Percentiles rank a stretch among this genome's conserved stretches.
Evolutionary conservation across 2,888 invertebrate species (phyloP).

Genomic region (Erannis defoliaria): DNA sequence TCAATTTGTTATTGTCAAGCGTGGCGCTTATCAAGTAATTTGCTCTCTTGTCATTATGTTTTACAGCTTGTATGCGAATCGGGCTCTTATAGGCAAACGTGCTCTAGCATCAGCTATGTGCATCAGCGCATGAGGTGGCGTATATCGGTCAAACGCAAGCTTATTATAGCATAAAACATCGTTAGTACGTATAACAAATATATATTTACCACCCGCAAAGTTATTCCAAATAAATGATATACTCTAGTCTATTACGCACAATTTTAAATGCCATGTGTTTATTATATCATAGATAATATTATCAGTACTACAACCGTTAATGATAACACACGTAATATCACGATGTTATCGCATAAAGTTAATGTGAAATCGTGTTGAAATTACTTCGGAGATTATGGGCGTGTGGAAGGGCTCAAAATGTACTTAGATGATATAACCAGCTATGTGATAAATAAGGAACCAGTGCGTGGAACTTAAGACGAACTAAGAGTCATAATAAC

Average conservation of each 20-base stretch:
- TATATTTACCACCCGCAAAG: constrained; percentile 5
- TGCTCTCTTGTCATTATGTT: no score
- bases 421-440: neutral
- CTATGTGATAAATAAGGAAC: no score
- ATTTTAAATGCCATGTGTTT: constrained; percentile 13
- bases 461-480: no score
- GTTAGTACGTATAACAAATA: neutral
- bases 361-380: constrained; percentile 24
- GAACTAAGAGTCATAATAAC: no score
- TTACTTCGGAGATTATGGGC: constrained; percentile 12
- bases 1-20: neutral
- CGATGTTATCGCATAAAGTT: constrained; percentile 25
- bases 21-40: no score
- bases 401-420: neutral
- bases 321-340: constrained; percentile 33
- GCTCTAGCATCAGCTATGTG: no score
- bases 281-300: constrained; percentile 49
- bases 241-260: constrained; percentile 25
- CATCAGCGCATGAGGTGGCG: no score
- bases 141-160: no score
- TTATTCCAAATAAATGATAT: no score
- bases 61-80: no score
- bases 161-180: no score
- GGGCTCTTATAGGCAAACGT: no score
- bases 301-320: constrained; percentile 41